phyloP scores from a whole-genome alignment of 2,797 vertebrate genomes.

The Allobates femoralis region DNA sequence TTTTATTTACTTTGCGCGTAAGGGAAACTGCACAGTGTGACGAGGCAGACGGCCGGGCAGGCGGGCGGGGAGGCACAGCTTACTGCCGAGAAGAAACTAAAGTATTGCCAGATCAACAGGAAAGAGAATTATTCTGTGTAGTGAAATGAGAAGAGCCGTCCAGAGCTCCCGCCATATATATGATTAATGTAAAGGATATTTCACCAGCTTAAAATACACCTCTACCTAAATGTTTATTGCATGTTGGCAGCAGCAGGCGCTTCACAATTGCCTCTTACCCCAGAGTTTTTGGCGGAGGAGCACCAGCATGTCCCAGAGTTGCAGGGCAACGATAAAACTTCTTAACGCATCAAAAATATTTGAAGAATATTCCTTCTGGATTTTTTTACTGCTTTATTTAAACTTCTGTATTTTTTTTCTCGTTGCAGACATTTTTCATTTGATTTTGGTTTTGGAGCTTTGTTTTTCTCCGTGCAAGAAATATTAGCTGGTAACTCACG shows the following conservation, averaged over 20 bases:
- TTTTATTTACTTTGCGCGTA: conserved; percentile 48
- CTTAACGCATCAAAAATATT: not conserved
- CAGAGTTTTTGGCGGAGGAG: conserved; percentile 1
- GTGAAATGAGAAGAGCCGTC: conserved; percentile 15
- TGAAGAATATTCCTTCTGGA: not conserved
- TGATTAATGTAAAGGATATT: conserved; percentile 54
- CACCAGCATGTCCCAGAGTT: not conserved
- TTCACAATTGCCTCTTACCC: conserved; percentile 29
- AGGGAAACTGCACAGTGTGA: conserved; percentile 41
- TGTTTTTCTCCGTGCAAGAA: no score
- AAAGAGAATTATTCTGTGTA: conserved; percentile 50
- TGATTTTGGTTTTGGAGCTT: no score
- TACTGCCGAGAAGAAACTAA: conserved; percentile 26
- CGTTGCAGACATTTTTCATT: no score
- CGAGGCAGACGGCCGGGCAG: conserved; percentile 19
- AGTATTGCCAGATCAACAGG: conserved; percentile 53
- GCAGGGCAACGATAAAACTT: not conserved
- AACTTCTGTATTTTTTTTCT: not conserved
- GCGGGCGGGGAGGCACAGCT: not conserved
- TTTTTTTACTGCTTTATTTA: not conserved
- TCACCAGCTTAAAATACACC: conserved; percentile 40
- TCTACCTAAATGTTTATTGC: conserved; percentile 44
- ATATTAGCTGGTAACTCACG: no score
- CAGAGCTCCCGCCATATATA: conserved; percentile 10
- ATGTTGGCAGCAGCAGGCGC: conserved; percentile 33